Base-by-base conservation (phyloP, 2,113 vertebrate genomes). In the Pampusana beccarii region DNA sequence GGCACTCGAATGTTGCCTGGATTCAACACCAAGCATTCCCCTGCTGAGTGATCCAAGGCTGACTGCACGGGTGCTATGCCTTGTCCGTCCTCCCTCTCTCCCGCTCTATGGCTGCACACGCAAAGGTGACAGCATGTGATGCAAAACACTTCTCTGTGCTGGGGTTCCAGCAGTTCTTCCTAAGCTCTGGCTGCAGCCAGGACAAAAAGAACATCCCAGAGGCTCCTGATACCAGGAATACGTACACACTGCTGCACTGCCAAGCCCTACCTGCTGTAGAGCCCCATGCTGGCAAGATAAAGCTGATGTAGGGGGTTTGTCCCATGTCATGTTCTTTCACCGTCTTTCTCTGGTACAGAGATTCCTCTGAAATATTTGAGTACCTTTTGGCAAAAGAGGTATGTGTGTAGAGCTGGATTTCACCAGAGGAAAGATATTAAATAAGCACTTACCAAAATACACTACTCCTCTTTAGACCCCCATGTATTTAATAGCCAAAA, bases 131-230 rank as follows among this genome's bases (percentile, higher is more conserved):
- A 23, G 26, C 13, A n/a, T 20, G 28, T 23, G 40, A 44, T 23
- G 21, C 57, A 80, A 36, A 58, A 18, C 21, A 48, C 4, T 13
- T 11, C 24, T 14, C 54, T 21, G 6, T 0, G 0, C 42, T 2
- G 2, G 13, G 21, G 6, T 11, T 87, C 38, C 56, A 74, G 48
- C 23, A 42, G 48, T 11, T 64, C 65, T 67, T 56, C 29, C 54
- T 23, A 15, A 73, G 3, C 5, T 75, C 34, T 53, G 19, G 14
- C 44, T 86, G 40, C 67, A 86, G 54, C 40, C 2, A 4, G 31
- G 9, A 29, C 0, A 1, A 1, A 24, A 24, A 53, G 26, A 80
- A 15, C 40, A 50, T 46, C 46, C 28, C 25, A 7, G 6, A 66
- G 19, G 24, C 7, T 79, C 20, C 42, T 60, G 53, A 73, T 34